Percentiles rank a stretch among this genome's conserved stretches.
phyloP scores from a whole-genome alignment of 2,797 vertebrate genomes.

The Craterocephalus amniculus region DNA sequence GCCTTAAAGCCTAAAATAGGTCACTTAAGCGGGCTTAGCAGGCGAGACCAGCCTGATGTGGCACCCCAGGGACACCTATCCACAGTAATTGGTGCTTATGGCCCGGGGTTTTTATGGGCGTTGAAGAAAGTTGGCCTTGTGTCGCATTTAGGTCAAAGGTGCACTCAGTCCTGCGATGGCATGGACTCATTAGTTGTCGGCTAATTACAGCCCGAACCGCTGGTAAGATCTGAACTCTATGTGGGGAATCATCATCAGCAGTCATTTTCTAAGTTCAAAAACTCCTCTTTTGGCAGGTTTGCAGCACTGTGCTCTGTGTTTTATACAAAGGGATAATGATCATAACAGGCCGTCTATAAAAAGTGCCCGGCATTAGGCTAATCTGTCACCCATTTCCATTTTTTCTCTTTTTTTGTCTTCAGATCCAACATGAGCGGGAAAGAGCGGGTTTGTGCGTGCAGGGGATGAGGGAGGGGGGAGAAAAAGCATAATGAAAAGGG shows the following conservation, averaged over 20 bases:
- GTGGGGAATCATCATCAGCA: neutral
- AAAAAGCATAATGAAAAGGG: conserved; percentile 94
- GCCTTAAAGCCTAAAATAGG: conserved; percentile 76
- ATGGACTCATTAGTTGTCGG: conserved; percentile 72
- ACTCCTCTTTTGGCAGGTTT: conserved; percentile 13
- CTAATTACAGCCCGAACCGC: conserved; percentile 77
- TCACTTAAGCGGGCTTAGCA: conserved; percentile 81
- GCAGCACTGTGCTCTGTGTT: conserved; percentile 59
- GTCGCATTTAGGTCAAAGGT: conserved; percentile 72
- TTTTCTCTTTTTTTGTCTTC: conserved; percentile 68
- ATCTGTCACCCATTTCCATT: conserved; percentile 93
- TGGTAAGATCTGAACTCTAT: conserved; percentile 5
- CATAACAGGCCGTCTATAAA: conserved; percentile 85
- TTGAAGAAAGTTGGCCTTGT: conserved; percentile 75
- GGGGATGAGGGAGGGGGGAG: conserved; percentile 66
- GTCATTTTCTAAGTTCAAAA: conserved; percentile 4
- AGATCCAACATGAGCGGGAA: conserved; percentile 54
- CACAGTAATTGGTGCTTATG: conserved; percentile 81
- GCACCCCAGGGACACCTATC: conserved; percentile 66
- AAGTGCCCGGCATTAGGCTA: conserved; percentile 90
- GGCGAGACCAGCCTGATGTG: conserved; percentile 59
- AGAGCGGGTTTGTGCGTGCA: conserved; percentile 51
- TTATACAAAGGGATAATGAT: conserved; percentile 80
- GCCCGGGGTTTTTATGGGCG: conserved; percentile 63
- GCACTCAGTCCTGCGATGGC: conserved; percentile 20